Conservation (phyloP, 2,888 invertebrate species). For the Plutella xylostella region DNA sequence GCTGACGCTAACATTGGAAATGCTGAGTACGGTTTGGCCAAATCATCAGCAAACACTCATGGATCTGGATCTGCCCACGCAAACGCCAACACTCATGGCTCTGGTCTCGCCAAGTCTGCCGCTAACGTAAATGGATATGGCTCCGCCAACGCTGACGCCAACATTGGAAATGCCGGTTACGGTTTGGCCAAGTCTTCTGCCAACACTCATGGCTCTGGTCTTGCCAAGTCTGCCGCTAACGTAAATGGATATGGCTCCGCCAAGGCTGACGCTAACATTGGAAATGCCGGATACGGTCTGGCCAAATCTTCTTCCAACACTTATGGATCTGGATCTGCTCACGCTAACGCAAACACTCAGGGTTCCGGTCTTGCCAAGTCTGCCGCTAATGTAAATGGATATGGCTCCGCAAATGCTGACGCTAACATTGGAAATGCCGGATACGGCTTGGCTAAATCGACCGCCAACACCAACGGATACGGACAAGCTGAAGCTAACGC, state of each 20-base stretch:
- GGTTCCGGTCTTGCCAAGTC: slow-evolving; percentile 14
- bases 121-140: slow-evolving; percentile 11
- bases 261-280: slow-evolving; percentile 34
- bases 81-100: slow-evolving; percentile 1
- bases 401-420: slow-evolving; percentile 25
- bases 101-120: slow-evolving; percentile 8
- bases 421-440: slow-evolving; percentile 29
- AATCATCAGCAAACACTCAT: slow-evolving; percentile 12
- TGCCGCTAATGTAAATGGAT: slow-evolving; percentile 24
- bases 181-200: slow-evolving; percentile 3
- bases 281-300: slow-evolving; percentile 37
- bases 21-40: slow-evolving; percentile 22
- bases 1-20: slow-evolving; percentile 11
- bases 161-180: neutral
- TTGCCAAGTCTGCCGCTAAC: slow-evolving; percentile 33
- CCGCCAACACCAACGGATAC: slow-evolving; percentile 7
- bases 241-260: slow-evolving; percentile 39
- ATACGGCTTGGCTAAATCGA: slow-evolving; percentile 5
- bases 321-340: slow-evolving; percentile 36
- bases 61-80: slow-evolving; percentile 23
- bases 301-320: slow-evolving; percentile 40
- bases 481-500: slow-evolving; percentile 1
- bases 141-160: slow-evolving; percentile 6
- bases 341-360: slow-evolving; percentile 10
- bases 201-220: slow-evolving; percentile 14